Conservation (phyloP, 2,888 invertebrate species). For the Magallana nippona region DNA sequence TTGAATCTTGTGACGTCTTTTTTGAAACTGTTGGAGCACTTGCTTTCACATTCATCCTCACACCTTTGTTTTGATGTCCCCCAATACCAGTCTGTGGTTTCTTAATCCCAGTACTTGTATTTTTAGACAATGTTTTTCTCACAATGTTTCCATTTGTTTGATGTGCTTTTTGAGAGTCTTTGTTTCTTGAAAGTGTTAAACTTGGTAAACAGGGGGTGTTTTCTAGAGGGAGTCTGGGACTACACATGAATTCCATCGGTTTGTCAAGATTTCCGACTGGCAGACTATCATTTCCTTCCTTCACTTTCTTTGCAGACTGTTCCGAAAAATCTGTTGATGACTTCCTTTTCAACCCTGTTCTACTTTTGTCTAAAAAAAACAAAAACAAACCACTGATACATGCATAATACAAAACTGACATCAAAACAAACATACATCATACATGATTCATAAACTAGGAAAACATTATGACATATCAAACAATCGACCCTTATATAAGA, state of each 20-base stretch:
- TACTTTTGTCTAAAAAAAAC: background rate
- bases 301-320: background rate
- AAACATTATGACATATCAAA: no score
- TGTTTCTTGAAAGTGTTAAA: no score
- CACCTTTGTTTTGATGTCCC: background rate
- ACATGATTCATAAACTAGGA: no score
- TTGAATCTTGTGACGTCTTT: background rate
- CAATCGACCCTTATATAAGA: no score
- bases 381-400: background rate
- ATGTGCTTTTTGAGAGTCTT: background rate
- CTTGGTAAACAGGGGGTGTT: background rate
- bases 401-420: background rate
- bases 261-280: no score
- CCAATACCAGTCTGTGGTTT: background rate
- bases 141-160: background rate
- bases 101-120: no score
- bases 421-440: background rate
- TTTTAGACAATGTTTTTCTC: background rate
- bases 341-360: conserved; percentile 11
- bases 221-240: background rate
- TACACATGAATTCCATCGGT: no score
- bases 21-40: background rate
- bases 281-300: background rate
- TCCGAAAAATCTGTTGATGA: background rate
- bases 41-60: background rate